These are phyloP conservation scores for Python bivittatus DNA, from an alignment of 2,113 vertebrate species.

Conservation along the genomic window DNA sequence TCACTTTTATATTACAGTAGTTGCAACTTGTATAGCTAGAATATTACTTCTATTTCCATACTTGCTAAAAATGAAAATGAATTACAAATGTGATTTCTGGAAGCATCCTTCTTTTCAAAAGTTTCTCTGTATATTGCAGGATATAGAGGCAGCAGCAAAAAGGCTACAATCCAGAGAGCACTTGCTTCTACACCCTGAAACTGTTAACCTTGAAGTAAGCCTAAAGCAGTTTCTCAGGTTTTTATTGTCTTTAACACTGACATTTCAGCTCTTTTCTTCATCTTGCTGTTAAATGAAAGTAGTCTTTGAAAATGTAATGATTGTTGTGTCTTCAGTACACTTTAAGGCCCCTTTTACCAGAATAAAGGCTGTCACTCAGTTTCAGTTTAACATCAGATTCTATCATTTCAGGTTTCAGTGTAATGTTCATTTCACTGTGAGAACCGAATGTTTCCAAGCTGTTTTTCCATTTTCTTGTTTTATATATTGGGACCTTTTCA, in stretches of 20 bases:
- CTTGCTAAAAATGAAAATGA: not conserved
- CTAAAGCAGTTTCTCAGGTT: conserved; percentile 18
- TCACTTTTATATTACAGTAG: not conserved
- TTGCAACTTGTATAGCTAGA: not conserved
- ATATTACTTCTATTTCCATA: not conserved
- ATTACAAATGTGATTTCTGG: not conserved
- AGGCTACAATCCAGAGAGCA: conserved; percentile 66
- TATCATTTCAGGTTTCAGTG: not conserved
- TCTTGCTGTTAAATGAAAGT: not conserved
- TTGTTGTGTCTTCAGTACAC: not conserved
- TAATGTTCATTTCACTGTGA: not conserved
- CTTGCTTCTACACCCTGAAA: conserved; percentile 61
- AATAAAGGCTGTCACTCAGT: not conserved
- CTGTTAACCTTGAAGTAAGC: conserved; percentile 83
- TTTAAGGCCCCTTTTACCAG: not conserved
- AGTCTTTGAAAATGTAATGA: not conserved
- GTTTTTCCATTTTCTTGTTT: not conserved
- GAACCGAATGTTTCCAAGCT: not conserved
- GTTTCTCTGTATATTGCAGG: conserved; percentile 72
- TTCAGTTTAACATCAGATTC: not conserved
- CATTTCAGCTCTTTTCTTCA: not conserved
- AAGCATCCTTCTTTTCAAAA: conserved; percentile 31
- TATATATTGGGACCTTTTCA: not conserved
- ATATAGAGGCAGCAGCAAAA: conserved; percentile 77
- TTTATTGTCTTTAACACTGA: not conserved